Percentiles rank a stretch among this genome's conserved stretches.
Evolutionary conservation across 2,797 vertebrate genomes (phyloP).

Genomic region (Amblyopsis hoosieri): DNA sequence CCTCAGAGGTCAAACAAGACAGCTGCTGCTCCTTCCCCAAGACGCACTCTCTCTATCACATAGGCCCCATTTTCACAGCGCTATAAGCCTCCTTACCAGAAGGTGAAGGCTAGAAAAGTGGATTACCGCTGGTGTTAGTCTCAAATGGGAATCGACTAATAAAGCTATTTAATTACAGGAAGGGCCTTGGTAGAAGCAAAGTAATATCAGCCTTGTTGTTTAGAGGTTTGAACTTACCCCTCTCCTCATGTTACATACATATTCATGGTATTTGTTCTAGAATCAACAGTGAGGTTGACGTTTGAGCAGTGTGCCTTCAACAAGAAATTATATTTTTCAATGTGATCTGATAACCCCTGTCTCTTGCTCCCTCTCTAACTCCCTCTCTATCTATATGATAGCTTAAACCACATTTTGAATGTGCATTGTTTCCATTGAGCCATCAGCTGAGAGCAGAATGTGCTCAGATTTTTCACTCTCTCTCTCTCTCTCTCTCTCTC

Average conservation of each 20-base stretch:
- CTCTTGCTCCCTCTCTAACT: too few relatives aligned
- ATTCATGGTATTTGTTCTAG: not conserved
- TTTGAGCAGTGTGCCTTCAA: too few relatives aligned
- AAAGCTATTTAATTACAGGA: constrained; percentile 8
- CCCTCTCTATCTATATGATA: too few relatives aligned
- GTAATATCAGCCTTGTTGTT: too few relatives aligned
- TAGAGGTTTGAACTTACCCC: too few relatives aligned
- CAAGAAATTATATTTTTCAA: too few relatives aligned
- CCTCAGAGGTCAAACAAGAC: constrained; percentile 41
- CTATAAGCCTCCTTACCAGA: constrained; percentile 4
- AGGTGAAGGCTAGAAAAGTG: constrained; percentile 19
- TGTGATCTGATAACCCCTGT: too few relatives aligned
- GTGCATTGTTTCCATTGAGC: too few relatives aligned
- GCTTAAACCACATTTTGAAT: too few relatives aligned
- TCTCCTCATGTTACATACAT: not conserved
- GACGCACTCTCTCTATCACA: constrained; percentile 1
- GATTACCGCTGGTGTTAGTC: constrained; percentile 20
- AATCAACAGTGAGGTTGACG: too few relatives aligned
- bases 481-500: not conserved
- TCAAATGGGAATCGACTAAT: not conserved
- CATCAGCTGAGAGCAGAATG: too few relatives aligned
- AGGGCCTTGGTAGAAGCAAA: not conserved
- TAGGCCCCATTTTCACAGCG: constrained; percentile 2
- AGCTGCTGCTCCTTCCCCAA: constrained; percentile 38
- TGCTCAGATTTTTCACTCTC: not conserved